Evolutionary conservation across 2,113 vertebrate genomes (phyloP).

Genomic region (Sisor rabdophorus): DNA sequence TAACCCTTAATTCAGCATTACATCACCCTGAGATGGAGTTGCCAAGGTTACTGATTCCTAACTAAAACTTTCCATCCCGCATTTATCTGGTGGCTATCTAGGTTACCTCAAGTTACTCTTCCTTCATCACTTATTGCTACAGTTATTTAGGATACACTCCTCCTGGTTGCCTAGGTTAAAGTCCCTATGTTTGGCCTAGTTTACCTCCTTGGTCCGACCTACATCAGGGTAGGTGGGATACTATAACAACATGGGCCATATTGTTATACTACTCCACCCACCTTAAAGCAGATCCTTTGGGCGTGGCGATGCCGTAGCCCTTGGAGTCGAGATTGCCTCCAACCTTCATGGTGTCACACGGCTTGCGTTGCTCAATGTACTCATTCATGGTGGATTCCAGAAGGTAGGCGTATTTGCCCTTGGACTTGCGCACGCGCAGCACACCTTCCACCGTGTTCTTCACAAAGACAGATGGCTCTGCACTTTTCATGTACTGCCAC

Average conservation of each 20-base stretch:
- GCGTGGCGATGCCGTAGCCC: constrained; percentile 96
- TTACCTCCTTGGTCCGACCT: constrained; percentile 69
- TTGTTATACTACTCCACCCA: constrained; percentile 99
- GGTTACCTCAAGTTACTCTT: neutral
- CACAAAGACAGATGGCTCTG: constrained; percentile 94
- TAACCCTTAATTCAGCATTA: constrained; percentile 12
- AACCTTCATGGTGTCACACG: constrained; percentile 98
- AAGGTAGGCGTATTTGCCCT: constrained; percentile 96
- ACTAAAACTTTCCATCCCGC: constrained; percentile 17
- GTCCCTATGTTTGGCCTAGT: constrained; percentile 42
- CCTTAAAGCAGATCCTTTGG: constrained; percentile 99
- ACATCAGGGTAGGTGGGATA: constrained; percentile 99
- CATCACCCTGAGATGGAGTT: constrained; percentile 5
- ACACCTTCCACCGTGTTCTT: constrained; percentile 96
- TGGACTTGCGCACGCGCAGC: constrained; percentile 89
- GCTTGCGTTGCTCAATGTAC: constrained; percentile 96
- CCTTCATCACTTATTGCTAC: neutral
- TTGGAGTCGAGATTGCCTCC: constrained; percentile 98
- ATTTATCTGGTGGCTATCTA: neutral
- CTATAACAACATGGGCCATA: constrained; percentile 99
- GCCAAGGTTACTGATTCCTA: constrained; percentile 4
- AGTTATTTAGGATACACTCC: constrained; percentile 32
- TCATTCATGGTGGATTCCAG: constrained; percentile 98
- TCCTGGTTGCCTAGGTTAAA: constrained; percentile 35
- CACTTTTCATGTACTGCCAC: constrained; percentile 98